Conservation (phyloP, 2,113 vertebrate genomes). For the Pygoscelis adeliae region DNA sequence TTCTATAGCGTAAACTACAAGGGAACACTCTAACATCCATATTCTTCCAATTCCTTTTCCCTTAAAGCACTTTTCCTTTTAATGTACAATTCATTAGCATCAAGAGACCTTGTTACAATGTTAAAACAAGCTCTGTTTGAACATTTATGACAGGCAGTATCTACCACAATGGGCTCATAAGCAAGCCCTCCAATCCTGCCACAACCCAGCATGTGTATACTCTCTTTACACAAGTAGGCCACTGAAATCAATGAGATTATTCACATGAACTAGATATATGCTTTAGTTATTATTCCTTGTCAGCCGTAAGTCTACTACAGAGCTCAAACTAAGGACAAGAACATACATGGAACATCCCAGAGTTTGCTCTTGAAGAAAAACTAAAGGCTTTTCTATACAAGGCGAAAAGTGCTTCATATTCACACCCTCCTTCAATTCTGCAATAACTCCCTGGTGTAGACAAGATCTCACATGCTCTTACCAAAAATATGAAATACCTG, state of each 20-base stretch:
- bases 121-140: neutral
- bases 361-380: neutral
- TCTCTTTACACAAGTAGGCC: neutral
- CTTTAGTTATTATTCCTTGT: rapidly evolving
- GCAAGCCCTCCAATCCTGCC: neutral
- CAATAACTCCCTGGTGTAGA: neutral
- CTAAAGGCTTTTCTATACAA: neutral
- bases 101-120: neutral
- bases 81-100: rapidly evolving
- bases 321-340: neutral
- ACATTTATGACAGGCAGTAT: rapidly evolving
- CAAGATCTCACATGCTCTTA: conserved; percentile 30
- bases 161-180: rapidly evolving
- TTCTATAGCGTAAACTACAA: neutral
- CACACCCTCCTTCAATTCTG: neutral
- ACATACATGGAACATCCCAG: neutral
- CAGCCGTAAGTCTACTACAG: neutral
- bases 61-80: neutral
- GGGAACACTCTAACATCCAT: neutral
- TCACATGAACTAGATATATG: rapidly evolving
- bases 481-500: conserved; percentile 31
- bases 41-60: neutral
- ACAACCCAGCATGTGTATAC: rapidly evolving
- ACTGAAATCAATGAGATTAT: neutral
- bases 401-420: neutral